These are phyloP conservation scores for Antheraea mylitta DNA, from an alignment of 1,140 invertebrate genomes.

Conservation along the genomic window DNA sequence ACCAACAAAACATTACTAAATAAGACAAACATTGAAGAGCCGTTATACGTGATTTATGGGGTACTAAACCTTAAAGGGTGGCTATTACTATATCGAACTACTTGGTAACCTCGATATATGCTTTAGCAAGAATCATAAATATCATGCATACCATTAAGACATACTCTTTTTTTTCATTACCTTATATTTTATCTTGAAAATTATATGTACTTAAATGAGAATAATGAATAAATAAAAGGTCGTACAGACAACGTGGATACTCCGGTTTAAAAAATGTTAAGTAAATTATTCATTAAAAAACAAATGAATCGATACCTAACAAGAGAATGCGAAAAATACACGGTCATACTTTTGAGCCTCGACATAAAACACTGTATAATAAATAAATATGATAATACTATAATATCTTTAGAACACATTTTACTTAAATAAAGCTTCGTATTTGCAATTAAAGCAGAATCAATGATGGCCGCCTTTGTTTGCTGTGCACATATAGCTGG, in stretches of 20 bases:
- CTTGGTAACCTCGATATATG: slow-evolving; percentile 40
- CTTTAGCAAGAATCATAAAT: slow-evolving; percentile 23
- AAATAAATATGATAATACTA: background rate
- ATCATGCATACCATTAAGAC: background rate
- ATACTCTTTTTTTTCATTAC: no score
- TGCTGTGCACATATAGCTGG: slow-evolving; percentile 4
- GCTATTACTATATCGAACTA: slow-evolving; percentile 59
- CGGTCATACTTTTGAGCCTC: no score
- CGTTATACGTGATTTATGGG: slow-evolving; percentile 55
- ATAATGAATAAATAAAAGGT: no score
- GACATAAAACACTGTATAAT: background rate
- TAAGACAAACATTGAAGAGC: slow-evolving; percentile 47
- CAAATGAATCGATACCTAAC: no score
- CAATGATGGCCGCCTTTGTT: background rate
- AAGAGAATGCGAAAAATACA: background rate
- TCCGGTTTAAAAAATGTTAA: no score
- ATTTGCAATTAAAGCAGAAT: background rate
- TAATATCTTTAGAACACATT: background rate
- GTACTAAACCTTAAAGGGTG: slow-evolving; percentile 71
- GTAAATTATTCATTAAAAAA: no score
- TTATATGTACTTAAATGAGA: no score
- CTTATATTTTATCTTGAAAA: no score
- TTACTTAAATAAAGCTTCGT: background rate
- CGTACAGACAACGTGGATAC: no score
- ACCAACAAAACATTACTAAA: slow-evolving; percentile 30